These are phyloP conservation scores for Cheirogaleus major DNA, from an alignment of 2,797 vertebrate species.

Conservation along the genomic window DNA sequence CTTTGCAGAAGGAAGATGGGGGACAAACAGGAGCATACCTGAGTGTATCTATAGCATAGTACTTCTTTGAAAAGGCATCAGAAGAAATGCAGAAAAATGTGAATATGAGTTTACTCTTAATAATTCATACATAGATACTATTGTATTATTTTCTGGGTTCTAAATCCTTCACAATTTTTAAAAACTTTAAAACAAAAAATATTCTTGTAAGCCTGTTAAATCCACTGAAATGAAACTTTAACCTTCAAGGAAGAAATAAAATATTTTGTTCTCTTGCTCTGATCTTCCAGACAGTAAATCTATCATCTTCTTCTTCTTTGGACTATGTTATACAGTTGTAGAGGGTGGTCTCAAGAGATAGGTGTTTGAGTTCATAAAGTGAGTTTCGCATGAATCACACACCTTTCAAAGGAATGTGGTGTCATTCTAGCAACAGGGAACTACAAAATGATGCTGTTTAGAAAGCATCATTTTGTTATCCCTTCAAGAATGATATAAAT, in stretches of 20 bases:
- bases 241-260: constrained; percentile 39
- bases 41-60: background rate
- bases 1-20: background rate
- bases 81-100: background rate
- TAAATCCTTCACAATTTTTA: background rate
- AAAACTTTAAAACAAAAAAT: background rate
- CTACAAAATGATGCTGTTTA: background rate
- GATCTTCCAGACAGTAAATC: background rate
- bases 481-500: constrained; percentile 33
- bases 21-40: background rate
- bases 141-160: background rate
- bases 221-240: constrained; percentile 11
- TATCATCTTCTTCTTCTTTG: background rate
- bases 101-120: background rate
- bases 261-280: background rate
- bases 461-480: constrained; percentile 29
- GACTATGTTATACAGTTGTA: background rate
- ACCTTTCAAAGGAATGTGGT: background rate
- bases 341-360: background rate
- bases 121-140: background rate
- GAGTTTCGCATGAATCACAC: constrained; percentile 8
- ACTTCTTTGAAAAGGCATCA: background rate
- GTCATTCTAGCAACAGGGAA: background rate
- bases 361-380: background rate
- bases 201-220: background rate